phyloP scores from a whole-genome alignment of 1,140 invertebrate genomes.

The Linepithema humile region DNA sequence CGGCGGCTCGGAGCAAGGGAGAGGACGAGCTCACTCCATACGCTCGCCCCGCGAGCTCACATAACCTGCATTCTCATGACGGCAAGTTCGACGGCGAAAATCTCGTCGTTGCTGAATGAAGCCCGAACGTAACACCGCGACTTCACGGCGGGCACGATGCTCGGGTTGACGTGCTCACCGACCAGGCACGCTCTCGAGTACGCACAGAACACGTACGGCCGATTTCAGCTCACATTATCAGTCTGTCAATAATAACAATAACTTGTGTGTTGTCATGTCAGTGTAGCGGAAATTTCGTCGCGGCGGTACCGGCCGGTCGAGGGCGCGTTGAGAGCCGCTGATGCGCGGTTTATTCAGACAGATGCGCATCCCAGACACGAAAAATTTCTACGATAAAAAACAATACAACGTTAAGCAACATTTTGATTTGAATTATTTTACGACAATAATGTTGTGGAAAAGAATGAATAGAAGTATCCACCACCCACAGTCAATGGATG shows the following conservation, averaged over 20 bases:
- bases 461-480: too few species aligned
- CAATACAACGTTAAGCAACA: too few species aligned
- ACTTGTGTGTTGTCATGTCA: conserved; percentile 66
- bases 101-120: conserved; percentile 58
- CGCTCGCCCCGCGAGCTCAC: conserved; percentile 52
- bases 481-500: too few species aligned
- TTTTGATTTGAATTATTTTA: too few species aligned
- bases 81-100: conserved; percentile 52
- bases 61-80: conserved; percentile 70
- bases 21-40: conserved; percentile 23
- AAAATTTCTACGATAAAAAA: too few species aligned
- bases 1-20: conserved; percentile 1
- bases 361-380: neutral
- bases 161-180: conserved; percentile 43
- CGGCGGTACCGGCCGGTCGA: neutral
- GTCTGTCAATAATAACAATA: conserved; percentile 71
- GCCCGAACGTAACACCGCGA: neutral
- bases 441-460: too few species aligned
- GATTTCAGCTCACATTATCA: conserved; percentile 67
- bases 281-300: conserved; percentile 4
- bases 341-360: neutral
- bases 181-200: conserved; percentile 44
- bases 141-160: conserved; percentile 2
- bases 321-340: conserved; percentile 24
- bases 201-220: conserved; percentile 13